These are phyloP conservation scores for Macrotis lagotis DNA, from an alignment of 2,113 vertebrate species.

Conservation along the genomic window DNA sequence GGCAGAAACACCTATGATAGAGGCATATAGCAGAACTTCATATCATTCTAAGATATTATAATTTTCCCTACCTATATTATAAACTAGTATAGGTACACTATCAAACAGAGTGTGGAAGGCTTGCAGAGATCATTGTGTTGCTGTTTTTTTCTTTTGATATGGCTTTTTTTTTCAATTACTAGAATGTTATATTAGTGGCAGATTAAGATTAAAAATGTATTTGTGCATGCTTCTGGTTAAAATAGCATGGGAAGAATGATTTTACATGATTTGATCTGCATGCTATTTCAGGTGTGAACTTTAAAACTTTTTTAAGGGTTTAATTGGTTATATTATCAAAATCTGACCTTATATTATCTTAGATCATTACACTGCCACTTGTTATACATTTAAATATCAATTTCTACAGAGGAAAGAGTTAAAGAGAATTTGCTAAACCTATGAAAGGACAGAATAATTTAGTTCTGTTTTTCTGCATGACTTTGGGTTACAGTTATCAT, in stretches of 20 bases:
- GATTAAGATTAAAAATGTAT: not conserved
- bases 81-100: constrained; percentile 35
- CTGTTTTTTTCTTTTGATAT: not conserved
- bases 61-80: not conserved
- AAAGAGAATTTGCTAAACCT: not conserved
- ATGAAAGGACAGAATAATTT: not conserved
- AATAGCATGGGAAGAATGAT: not conserved
- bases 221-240: not conserved
- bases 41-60: constrained; percentile 19
- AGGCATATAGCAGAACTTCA: not conserved
- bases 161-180: not conserved
- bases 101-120: not conserved
- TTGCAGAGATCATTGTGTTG: not conserved
- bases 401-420: constrained; percentile 7
- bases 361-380: not conserved
- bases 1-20: not conserved
- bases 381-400: constrained; percentile 36
- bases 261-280: not conserved
- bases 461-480: not conserved
- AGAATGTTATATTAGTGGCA: not conserved
- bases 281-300: not conserved
- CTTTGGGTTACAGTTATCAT: not conserved
- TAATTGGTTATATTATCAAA: not conserved
- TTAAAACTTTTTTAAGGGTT: not conserved
- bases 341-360: not conserved